Evolutionary conservation across 2,888 invertebrate genomes (phyloP), one percentile per base, ranked within the genome.

Genomic region (Amiota minor): DNA sequence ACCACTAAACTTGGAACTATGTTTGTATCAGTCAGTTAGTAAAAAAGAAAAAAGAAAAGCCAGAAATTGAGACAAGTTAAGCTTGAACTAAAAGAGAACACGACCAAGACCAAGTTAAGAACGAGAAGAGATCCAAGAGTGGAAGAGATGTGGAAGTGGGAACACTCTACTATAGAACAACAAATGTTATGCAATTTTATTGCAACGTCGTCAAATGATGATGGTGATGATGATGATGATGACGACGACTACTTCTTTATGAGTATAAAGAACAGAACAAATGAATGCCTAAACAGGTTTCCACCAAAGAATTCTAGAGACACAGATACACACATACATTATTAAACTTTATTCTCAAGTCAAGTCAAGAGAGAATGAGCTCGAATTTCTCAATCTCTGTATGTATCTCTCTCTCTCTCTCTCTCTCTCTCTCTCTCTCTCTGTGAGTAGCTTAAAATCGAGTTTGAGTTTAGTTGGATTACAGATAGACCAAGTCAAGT

Each of bases 171-270:
- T 35, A 35, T 35, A 35, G 35, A 35, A 72, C 72, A 71, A 72
- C 70, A 72, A 72, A 50, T 75, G 82, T 82, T 84, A 82, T 84
- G 85, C 85, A 84, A 71, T 71, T 64, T 71, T 53, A 71, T 64
- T 45, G 71, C 71, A 64, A 50, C 12, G 12, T 12, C 53, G 14
- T 12, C 53, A 50, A 50, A 50, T n/a, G 53, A 50, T n/a, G 20
- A 49, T 14, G 4, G 62, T 49, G 11, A 50, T n/a, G 53, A 50
- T n/a, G 20, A 49, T 14, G 4, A 71, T 49, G 11, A 50, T 12
- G 47, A 81, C 65, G 64, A 59, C 53, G 46, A 46, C 46, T 11
- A 47, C 73, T 35, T 35, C 35, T 35, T 35, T 35, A 35, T 35
- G 35, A 45, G 73, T 53, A 72, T 55, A 75, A 80, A 81, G 74